Evolutionary conservation across 2,113 vertebrate species (phyloP).

Genomic region (Bagarius yarrelli): DNA sequence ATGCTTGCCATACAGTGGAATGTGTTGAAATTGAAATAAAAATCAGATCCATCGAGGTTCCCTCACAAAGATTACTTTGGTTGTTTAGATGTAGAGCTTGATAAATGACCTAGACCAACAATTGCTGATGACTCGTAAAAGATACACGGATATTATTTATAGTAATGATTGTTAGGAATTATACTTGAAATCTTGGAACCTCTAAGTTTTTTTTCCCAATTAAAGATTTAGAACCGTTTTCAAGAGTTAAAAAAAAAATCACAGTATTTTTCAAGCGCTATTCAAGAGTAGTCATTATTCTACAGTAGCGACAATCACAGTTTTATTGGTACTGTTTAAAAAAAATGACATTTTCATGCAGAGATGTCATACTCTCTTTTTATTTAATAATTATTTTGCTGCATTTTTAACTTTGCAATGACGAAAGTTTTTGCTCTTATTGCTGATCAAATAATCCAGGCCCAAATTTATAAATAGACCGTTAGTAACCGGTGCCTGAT

Average conservation of each 20-base stretch:
- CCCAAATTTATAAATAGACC: background rate
- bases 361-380: background rate
- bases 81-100: slow-evolving; percentile 8
- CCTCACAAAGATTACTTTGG: background rate
- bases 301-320: slow-evolving; percentile 23
- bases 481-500: background rate
- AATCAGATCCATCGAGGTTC: background rate
- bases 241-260: slow-evolving; percentile 26
- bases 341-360: background rate
- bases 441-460: slow-evolving; percentile 34
- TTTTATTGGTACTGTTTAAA: slow-evolving; percentile 31
- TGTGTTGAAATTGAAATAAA: slow-evolving; percentile 3
- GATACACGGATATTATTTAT: background rate
- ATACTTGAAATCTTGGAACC: slow-evolving; percentile 20
- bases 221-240: slow-evolving; percentile 6
- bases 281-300: slow-evolving; percentile 2
- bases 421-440: slow-evolving; percentile 34
- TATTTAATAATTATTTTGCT: slow-evolving; percentile 12
- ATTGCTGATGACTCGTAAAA: slow-evolving; percentile 11
- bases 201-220: slow-evolving; percentile 12
- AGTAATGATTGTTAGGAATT: background rate
- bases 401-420: slow-evolving; percentile 24
- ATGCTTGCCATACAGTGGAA: slow-evolving; percentile 8
- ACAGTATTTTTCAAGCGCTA: slow-evolving; percentile 8
- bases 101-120: slow-evolving; percentile 11